These are phyloP conservation scores for Pachyseris speciosa DNA, from an alignment of 64 coral and sea anemone genomes.

Conservation along the genomic window DNA sequence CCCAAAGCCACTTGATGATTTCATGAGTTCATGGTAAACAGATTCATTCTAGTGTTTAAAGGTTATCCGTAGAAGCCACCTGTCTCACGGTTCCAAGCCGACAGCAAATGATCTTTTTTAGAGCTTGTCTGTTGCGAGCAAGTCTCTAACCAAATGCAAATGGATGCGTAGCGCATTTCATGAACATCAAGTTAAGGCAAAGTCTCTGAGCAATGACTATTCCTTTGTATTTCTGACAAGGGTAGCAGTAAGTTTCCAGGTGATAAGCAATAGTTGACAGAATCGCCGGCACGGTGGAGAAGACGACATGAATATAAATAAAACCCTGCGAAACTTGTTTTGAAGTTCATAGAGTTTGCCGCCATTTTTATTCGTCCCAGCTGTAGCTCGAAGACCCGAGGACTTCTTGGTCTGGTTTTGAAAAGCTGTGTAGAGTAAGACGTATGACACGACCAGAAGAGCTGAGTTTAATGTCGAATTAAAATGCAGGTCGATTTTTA, in stretches of 20 bases:
- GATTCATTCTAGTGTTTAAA: background rate
- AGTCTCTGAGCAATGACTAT: background rate
- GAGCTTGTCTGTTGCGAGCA: constrained; percentile 2
- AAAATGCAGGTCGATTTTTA: background rate
- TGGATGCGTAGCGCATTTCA: constrained; percentile 14
- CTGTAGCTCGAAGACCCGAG: background rate
- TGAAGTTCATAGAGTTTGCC: background rate
- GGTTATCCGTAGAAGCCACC: background rate
- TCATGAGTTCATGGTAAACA: no score
- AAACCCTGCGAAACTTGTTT: background rate
- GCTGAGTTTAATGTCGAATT: constrained; percentile 21
- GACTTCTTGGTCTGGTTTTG: constrained; percentile 8
- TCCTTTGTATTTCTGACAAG: background rate
- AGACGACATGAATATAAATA: constrained; percentile 11
- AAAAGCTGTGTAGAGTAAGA: constrained; percentile 8
- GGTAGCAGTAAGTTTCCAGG: background rate
- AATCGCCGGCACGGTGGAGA: constrained; percentile 27
- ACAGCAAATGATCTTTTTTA: background rate
- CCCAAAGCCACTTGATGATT: no score
- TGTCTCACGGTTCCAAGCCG: background rate
- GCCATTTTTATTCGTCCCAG: background rate
- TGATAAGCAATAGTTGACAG: background rate
- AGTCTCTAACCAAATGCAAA: constrained; percentile 30
- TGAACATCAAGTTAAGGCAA: constrained; percentile 2
- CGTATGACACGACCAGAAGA: background rate